phyloP scores from a whole-genome alignment of 2,888 invertebrate genomes.

The Netelia melanura region DNA sequence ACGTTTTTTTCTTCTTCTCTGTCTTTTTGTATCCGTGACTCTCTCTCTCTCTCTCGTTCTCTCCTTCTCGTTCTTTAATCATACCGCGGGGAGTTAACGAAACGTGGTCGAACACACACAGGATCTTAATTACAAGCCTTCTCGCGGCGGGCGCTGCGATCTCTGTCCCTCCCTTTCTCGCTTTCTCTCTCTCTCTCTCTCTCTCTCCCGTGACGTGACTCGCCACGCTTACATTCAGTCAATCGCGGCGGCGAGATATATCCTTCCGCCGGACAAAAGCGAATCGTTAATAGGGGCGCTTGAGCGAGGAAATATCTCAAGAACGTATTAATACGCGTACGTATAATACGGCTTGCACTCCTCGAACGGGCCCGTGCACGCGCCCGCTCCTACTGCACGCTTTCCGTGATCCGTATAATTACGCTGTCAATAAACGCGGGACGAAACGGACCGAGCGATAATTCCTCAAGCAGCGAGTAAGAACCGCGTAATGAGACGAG shows the following conservation, averaged over 20 bases:
- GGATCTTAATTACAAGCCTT: constrained; percentile 57
- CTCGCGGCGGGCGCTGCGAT: constrained; percentile 23
- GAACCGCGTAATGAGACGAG: constrained; percentile 27
- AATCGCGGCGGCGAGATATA: constrained; percentile 61
- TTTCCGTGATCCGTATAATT: constrained; percentile 58
- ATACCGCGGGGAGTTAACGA: constrained; percentile 45
- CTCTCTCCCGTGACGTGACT: constrained; percentile 71
- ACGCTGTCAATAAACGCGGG: constrained; percentile 56
- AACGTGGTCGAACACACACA: constrained; percentile 40
- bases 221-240: constrained; percentile 66
- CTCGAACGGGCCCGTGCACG: constrained; percentile 10
- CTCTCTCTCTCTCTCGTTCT: neutral
- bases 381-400: constrained; percentile 25
- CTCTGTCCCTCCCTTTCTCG: neutral
- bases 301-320: constrained; percentile 49
- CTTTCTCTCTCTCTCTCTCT: neutral
- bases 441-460: constrained; percentile 33
- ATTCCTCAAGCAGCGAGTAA: constrained; percentile 30
- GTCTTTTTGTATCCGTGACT: neutral
- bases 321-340: constrained; percentile 52
- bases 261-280: constrained; percentile 73
- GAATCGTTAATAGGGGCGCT: constrained; percentile 76
- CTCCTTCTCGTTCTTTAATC: constrained; percentile 19
- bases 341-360: constrained; percentile 7
- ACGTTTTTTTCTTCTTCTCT: constrained; percentile 2